Conservation (phyloP, 2,113 vertebrate genomes). For the Antechinus flavipes region DNA sequence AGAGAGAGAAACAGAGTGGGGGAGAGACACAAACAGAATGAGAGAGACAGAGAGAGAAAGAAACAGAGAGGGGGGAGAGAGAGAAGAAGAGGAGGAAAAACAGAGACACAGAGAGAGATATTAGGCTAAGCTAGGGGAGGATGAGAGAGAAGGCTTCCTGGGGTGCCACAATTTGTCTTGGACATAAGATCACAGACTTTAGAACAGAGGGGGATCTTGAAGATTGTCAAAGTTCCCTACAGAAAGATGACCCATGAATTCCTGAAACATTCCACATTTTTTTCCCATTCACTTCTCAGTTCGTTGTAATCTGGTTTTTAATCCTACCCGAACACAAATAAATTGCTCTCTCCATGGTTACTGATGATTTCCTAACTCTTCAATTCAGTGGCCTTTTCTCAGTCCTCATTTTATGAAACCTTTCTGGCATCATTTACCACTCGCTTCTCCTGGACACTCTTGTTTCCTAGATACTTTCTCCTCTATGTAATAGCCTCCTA, state of each 20-base stretch:
- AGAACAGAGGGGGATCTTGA: neutral
- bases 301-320: neutral
- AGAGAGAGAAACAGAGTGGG: no score
- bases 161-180: neutral
- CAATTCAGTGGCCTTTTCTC: neutral
- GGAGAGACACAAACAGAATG: no score
- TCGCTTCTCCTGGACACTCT: neutral
- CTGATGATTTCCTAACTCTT: neutral
- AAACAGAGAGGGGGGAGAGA: no score
- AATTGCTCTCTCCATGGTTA: neutral
- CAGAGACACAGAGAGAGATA: neutral
- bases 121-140: neutral
- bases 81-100: neutral
- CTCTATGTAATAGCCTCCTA: neutral
- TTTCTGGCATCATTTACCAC: neutral
- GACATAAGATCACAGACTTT: neutral
- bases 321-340: neutral
- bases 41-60: neutral
- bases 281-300: neutral
- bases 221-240: neutral
- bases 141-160: neutral
- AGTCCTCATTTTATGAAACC: neutral
- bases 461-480: neutral
- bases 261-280: neutral
- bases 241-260: neutral